Evolutionary conservation across 1,140 invertebrate species (phyloP), one percentile per base, ranked within the genome.

Genomic region (Caenorhabditis tropicalis): DNA sequence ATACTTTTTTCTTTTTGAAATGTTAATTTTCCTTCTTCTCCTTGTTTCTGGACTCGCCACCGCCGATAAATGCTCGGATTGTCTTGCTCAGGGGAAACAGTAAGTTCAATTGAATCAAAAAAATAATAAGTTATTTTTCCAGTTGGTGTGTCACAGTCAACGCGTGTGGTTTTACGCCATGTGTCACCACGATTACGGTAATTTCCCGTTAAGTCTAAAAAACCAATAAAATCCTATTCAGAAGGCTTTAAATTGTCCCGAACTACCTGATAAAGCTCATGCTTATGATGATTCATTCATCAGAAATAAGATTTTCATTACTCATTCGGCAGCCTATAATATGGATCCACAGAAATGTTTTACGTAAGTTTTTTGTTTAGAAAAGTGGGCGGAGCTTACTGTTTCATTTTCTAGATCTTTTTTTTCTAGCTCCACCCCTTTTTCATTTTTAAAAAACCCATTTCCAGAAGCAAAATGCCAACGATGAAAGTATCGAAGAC

Each of bases 381-480:
- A 21, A 33, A 65, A 16, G 2, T 36, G 29, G 16, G 16, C 4
- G 39, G 5, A 43, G 39, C 12, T 43, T 5, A 43, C 5, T 43
- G 12, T 6, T 43, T 43, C 5, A 5, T 12, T 43, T 12, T 36
- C 16, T 36, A 43, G 43, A 60, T 60, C 21, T 21, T 21, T 43
- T 27, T 27, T 27, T 53, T 56, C n/a, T n/a, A n/a, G n/a, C n/a
- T n/a, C n/a, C n/a, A n/a, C n/a, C n/a, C n/a, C n/a, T n/a, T n/a
- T n/a, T n/a, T n/a, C n/a, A n/a, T n/a, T n/a, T n/a, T n/a, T n/a
- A n/a, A n/a, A n/a, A n/a, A n/a, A n/a, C n/a, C n/a, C n/a, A n/a
- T n/a, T n/a, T n/a, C 21, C 58, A 82, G 60, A 24, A 82, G 60
- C 43, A 46, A 51, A 51, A 82, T 82, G 36, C 82, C 82, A 29